Base-by-base conservation (phyloP, 2,888 invertebrate genomes). In the Alloplasta piceator region DNA sequence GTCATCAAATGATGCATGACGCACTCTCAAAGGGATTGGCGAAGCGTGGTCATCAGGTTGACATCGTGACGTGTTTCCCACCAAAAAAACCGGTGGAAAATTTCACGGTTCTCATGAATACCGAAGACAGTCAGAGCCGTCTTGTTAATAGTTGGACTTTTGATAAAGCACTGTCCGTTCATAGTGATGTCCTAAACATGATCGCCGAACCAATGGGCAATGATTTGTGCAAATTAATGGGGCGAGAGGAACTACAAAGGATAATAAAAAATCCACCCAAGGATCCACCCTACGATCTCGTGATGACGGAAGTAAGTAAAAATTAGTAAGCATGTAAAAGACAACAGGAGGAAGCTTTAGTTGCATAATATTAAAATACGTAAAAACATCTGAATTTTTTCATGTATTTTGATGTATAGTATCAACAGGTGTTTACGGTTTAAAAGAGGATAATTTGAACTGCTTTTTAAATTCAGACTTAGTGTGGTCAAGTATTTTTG, bases 1-100 rank as follows among this genome's bases (percentile, higher is more conserved):
- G 93, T 60, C 93, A 93, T 78, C 92, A 90, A 26, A 92, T 92
- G 88, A 93, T 93, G 90, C 90, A 90, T 70, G 91, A 89, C 41
- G 87, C 92, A 0, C 80, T 93, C 60, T 88, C 92, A 4, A 89
- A 89, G 66, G 93, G 92, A 50, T 89, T 94, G 2, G 86, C 92
- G 1, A 84, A 86, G n/a, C 84, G 91, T 14, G 92, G 93, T 0
- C 93, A 93, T 82, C 92, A 92, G 72, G 90, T 93, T 6, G 89
- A 89, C 14, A 85, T 90, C 0, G 84, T 89, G 5, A 87, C 84
- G 36, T 82, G 85, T 64, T 85, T 83, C 56, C 82, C 83, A 26
- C 52, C 81, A 41, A 80, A 83, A 43, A 84, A 85, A 38, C 76
- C 83, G 0, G 14, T 68, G 0, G 39, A 78, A 5, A 85, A 86